Evolutionary conservation across 2,797 vertebrate species (phyloP).

Genomic region (Lateolabrax maculatus): DNA sequence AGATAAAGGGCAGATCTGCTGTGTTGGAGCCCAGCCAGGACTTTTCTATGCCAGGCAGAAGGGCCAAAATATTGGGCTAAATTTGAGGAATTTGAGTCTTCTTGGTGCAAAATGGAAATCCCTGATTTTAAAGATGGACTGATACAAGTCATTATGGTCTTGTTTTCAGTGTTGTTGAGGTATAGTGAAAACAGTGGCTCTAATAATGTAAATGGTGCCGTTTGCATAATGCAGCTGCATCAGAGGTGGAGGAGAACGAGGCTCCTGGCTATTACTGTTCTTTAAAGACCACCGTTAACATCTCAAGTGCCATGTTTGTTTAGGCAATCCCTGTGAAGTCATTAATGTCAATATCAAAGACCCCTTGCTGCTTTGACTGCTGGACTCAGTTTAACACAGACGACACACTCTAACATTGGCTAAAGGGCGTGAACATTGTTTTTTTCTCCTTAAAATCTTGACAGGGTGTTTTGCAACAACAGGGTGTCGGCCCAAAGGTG

Average conservation of each 20-base stretch:
- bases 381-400: conserved; percentile 28
- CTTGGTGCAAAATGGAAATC: neutral
- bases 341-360: conserved; percentile 65
- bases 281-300: conserved; percentile 69
- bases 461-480: conserved; percentile 47
- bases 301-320: conserved; percentile 73
- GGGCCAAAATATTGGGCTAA: neutral
- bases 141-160: neutral
- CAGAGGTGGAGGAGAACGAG: conserved; percentile 45
- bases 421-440: neutral
- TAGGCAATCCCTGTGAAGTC: conserved; percentile 61
- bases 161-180: neutral
- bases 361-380: conserved; percentile 40
- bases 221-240: conserved; percentile 36
- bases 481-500: conserved; percentile 41
- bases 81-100: neutral
- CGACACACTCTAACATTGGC: conserved; percentile 24
- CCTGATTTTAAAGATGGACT: neutral
- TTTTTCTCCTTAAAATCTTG: conserved; percentile 20
- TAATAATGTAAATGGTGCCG: neutral
- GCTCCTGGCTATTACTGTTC: conserved; percentile 36
- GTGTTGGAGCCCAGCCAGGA: conserved; percentile 54
- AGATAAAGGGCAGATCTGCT: conserved; percentile 45
- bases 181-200: neutral
- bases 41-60: conserved; percentile 48